Evolutionary conservation across 2,797 vertebrate genomes (phyloP).

Genomic region (Eulemur mongoz): DNA sequence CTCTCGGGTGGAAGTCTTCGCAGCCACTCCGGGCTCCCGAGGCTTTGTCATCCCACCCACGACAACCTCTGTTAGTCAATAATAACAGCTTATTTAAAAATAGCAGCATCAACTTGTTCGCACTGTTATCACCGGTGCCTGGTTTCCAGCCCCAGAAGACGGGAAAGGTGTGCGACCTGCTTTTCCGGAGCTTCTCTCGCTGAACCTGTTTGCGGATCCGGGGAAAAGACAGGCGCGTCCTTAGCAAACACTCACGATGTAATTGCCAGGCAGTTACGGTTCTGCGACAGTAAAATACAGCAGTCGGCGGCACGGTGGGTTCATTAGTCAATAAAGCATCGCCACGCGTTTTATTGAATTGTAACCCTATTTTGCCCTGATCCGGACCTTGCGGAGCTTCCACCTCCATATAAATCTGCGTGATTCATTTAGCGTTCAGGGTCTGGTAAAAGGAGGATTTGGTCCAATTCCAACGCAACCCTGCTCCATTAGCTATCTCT

Average conservation of each 20-base stretch:
- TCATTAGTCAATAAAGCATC: constrained; percentile 81
- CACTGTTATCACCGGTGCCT: constrained; percentile 87
- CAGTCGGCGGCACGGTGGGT: constrained; percentile 71
- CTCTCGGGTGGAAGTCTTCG: constrained; percentile 63
- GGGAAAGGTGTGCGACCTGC: constrained; percentile 41
- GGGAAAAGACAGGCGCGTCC: constrained; percentile 68
- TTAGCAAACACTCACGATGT: constrained; percentile 66
- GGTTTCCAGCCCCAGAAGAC: constrained; percentile 88
- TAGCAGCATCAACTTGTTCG: constrained; percentile 83
- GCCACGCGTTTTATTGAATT: constrained; percentile 74
- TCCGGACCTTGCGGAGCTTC: constrained; percentile 70
- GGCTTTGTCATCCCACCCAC: constrained; percentile 83
- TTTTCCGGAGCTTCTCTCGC: constrained; percentile 35
- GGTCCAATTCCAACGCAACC: constrained; percentile 68
- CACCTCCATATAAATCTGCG: constrained; percentile 77
- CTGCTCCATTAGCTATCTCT: constrained; percentile 54
- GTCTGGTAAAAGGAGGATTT: constrained; percentile 55
- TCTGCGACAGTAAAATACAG: constrained; percentile 74
- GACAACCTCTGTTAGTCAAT: constrained; percentile 86
- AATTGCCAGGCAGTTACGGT: constrained; percentile 73
- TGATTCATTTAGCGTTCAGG: constrained; percentile 80
- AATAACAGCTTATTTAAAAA: constrained; percentile 90
- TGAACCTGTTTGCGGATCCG: constrained; percentile 65
- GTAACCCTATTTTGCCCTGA: constrained; percentile 79
- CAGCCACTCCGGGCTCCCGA: constrained; percentile 72